Conservation (phyloP, 1,140 invertebrate genomes). For the Copidosoma floridanum region DNA sequence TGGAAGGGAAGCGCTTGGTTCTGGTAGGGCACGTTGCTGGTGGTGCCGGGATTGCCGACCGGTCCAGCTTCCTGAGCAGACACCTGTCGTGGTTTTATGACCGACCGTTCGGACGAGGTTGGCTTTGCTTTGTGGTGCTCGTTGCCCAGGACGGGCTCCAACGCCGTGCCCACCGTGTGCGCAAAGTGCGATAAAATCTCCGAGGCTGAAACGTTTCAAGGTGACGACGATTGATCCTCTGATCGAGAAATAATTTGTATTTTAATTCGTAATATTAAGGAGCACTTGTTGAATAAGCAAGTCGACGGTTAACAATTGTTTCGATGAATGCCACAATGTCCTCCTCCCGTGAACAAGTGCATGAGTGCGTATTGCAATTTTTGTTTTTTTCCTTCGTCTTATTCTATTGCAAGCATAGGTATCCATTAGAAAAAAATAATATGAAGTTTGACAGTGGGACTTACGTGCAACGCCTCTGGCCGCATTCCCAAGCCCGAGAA, state of each 20-base stretch:
- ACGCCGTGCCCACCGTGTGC: conserved; percentile 32
- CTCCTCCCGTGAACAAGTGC: background rate
- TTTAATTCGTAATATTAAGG: too few species aligned
- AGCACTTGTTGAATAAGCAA: too few species aligned
- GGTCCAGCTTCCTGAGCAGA: background rate
- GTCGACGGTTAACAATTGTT: too few species aligned
- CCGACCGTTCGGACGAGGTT: background rate
- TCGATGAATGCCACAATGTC: too few species aligned
- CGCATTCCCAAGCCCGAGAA: conserved; percentile 16
- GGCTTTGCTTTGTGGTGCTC: conserved; percentile 25
- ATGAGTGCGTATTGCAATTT: background rate
- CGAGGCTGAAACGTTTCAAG: too few species aligned
- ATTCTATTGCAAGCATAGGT: background rate
- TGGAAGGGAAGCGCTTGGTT: conserved; percentile 11
- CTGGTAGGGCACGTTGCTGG: background rate
- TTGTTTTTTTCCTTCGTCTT: background rate
- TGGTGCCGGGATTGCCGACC: too few species aligned
- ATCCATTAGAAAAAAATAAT: too few species aligned
- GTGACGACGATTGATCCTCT: too few species aligned
- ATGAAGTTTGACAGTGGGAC: background rate
- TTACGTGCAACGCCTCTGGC: conserved; percentile 19
- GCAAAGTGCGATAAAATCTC: conserved; percentile 38
- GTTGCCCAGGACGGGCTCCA: conserved; percentile 31
- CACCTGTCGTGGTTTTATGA: background rate
- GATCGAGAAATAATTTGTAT: too few species aligned